Evolutionary conservation across 1,140 invertebrate genomes (phyloP).

Genomic region (Hylaeus volcanicus): DNA sequence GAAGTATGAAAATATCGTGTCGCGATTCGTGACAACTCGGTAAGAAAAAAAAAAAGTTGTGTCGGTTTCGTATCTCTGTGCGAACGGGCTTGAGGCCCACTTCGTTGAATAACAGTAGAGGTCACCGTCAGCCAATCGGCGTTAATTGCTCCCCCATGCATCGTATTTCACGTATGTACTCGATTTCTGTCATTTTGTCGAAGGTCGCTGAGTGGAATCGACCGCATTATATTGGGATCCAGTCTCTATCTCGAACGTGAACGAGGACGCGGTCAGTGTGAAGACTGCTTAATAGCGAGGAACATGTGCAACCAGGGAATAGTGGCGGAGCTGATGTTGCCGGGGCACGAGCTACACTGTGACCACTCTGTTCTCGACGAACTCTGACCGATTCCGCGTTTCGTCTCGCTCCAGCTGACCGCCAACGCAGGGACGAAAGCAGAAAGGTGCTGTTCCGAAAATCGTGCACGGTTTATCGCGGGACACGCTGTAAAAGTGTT

Average conservation of each 20-base stretch:
- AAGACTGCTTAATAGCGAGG: conserved; percentile 43
- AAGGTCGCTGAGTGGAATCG: conserved; percentile 7
- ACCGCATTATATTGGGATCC: neutral
- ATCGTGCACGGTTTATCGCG: neutral
- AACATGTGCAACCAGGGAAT: conserved; percentile 53
- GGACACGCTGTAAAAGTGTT: conserved; percentile 24
- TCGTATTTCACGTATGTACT: too few species aligned
- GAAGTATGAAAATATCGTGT: neutral
- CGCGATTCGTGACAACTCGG: neutral
- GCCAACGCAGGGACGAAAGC: neutral
- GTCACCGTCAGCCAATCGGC: neutral
- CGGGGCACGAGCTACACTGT: conserved; percentile 39
- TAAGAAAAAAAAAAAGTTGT: neutral
- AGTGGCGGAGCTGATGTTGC: conserved; percentile 40
- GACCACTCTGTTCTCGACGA: conserved; percentile 48
- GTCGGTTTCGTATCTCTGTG: neutral
- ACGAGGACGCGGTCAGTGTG: conserved; percentile 13
- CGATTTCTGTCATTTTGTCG: conserved; percentile 3
- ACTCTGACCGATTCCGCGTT: conserved; percentile 42
- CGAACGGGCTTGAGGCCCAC: neutral
- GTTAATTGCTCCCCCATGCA: neutral
- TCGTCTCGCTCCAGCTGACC: conserved; percentile 36
- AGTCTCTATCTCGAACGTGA: neutral
- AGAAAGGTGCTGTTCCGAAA: conserved; percentile 1
- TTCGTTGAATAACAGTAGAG: neutral